Conservation (phyloP, 2,113 vertebrate genomes). For the Budorcas taxicolor region DNA sequence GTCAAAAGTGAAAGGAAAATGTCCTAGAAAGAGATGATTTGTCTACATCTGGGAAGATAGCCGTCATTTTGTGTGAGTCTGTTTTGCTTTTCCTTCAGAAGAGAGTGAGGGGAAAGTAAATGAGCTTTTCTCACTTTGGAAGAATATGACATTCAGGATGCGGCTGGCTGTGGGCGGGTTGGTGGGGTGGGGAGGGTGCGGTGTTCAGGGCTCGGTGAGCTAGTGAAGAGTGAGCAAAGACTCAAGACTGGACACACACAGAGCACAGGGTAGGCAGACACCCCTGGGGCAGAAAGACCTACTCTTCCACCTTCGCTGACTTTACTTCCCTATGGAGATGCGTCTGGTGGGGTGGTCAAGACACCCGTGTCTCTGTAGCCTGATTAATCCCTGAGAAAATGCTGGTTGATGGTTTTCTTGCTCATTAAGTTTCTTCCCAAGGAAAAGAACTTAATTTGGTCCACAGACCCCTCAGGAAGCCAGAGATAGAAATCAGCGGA, state of each 20-base stretch:
- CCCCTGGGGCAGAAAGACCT: not conserved
- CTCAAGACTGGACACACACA: not conserved
- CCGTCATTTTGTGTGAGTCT: conserved; percentile 14
- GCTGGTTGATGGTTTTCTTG: not conserved
- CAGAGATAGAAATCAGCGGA: not conserved
- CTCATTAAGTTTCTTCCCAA: not conserved
- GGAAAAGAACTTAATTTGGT: not conserved
- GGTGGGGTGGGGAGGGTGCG: not conserved
- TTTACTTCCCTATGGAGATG: not conserved
- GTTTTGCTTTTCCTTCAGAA: conserved; percentile 42
- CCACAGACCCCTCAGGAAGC: no score
- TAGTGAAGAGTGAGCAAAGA: not conserved
- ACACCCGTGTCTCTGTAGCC: not conserved
- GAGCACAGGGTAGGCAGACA: not conserved
- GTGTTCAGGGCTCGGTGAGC: not conserved
- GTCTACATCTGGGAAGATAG: conserved; percentile 6
- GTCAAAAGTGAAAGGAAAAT: conserved; percentile 43
- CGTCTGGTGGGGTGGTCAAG: not conserved
- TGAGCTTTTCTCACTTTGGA: conserved; percentile 21
- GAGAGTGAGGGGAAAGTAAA: conserved; percentile 1
- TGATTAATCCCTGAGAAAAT: not conserved
- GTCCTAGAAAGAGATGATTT: conserved; percentile 28
- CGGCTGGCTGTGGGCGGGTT: not conserved
- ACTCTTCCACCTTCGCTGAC: not conserved
- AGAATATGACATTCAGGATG: not conserved